phyloP scores from a whole-genome alignment of 2,113 vertebrate species.

The Lates calcarifer region DNA sequence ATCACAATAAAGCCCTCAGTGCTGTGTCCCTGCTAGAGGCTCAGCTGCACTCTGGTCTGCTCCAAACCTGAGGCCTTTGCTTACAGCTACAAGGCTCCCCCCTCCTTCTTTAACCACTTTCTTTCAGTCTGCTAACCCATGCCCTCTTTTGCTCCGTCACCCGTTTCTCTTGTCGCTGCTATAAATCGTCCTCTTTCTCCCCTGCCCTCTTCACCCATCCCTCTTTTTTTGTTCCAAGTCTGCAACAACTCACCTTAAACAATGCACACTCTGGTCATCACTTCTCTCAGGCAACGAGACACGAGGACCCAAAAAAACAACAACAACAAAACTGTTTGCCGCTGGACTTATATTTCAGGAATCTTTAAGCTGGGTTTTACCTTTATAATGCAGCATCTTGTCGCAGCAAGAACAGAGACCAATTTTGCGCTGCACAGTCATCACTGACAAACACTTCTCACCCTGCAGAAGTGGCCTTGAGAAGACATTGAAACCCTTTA shows the following conservation, averaged over 20 bases:
- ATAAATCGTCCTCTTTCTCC: constrained; percentile 12
- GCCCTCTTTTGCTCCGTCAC: constrained; percentile 28
- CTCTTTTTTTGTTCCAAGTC: neutral
- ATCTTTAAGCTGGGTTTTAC: neutral
- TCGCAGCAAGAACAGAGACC: neutral
- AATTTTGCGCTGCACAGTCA: neutral
- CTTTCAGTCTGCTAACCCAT: constrained; percentile 42
- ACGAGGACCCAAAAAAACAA: no score
- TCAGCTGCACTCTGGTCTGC: constrained; percentile 78
- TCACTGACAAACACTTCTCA: constrained; percentile 4
- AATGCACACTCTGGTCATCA: neutral
- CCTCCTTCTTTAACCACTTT: constrained; percentile 21
- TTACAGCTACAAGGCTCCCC: constrained; percentile 19
- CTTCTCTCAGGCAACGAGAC: neutral
- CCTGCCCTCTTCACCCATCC: neutral
- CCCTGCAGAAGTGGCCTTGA: neutral
- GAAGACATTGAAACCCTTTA: neutral
- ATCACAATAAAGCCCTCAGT: constrained; percentile 85
- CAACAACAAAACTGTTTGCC: neutral
- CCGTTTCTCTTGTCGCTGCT: constrained; percentile 13
- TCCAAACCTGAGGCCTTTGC: constrained; percentile 54
- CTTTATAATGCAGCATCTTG: neutral
- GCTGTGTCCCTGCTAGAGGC: constrained; percentile 69
- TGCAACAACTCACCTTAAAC: neutral
- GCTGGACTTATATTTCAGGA: neutral